These are phyloP conservation scores for Apis cerana DNA, from an alignment of 1,140 invertebrate genomes.

Conservation along the genomic window DNA sequence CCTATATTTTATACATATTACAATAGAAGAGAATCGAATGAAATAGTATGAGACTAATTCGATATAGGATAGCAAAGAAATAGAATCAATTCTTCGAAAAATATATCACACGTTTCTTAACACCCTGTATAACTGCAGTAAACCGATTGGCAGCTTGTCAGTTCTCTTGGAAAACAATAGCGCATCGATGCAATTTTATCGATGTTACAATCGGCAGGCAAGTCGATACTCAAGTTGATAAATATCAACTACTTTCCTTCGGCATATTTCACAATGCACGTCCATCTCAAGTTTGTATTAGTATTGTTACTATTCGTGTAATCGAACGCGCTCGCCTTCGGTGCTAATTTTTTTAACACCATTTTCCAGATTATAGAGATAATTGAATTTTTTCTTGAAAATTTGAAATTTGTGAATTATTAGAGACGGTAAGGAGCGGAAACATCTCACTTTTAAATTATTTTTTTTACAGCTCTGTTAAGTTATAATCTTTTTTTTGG, in stretches of 20 bases:
- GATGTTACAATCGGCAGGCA: conserved; percentile 42
- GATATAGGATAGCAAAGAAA: too few species aligned
- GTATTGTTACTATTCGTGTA: conserved; percentile 34
- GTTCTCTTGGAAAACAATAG: conserved; percentile 50
- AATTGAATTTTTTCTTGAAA: not conserved
- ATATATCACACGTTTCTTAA: too few species aligned
- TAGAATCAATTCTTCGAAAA: too few species aligned
- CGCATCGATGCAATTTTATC: conserved; percentile 55
- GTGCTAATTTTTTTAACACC: conserved; percentile 39
- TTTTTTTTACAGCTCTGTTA: too few species aligned
- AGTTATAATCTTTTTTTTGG: too few species aligned
- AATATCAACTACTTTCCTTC: conserved; percentile 61
- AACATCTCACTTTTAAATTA: not conserved
- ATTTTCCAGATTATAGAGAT: not conserved
- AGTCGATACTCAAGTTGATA: conserved; percentile 61
- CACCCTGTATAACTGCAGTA: not conserved
- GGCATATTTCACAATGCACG: conserved; percentile 65
- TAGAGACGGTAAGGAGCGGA: not conserved
- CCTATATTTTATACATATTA: not conserved
- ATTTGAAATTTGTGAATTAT: not conserved
- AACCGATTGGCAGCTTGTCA: conserved; percentile 38
- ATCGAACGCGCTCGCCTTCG: conserved; percentile 30
- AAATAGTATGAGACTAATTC: too few species aligned
- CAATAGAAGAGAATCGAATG: too few species aligned
- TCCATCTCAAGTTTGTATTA: conserved; percentile 19